phyloP scores from a whole-genome alignment of 1,140 invertebrate genomes.

The Drosophila truncata region DNA sequence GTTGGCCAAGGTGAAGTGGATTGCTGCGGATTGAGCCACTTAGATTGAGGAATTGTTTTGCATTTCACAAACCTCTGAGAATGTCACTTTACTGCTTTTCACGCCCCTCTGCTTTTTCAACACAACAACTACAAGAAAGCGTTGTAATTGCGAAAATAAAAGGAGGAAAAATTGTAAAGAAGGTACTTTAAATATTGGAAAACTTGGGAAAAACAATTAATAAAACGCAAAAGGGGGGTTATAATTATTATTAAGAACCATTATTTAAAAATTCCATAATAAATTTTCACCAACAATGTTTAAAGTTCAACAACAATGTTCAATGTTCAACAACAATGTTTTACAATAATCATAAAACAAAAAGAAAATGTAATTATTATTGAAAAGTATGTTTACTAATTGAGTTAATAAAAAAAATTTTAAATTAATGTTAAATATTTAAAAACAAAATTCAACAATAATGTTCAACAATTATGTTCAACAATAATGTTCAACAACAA shows the following conservation, averaged over 20 bases:
- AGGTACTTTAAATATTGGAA: background rate
- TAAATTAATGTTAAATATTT: no score
- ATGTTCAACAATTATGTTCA: no score
- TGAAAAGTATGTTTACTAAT: no score
- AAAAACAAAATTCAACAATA: no score
- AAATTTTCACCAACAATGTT: background rate
- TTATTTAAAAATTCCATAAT: background rate
- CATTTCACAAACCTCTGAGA: conserved; percentile 21
- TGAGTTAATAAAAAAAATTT: no score
- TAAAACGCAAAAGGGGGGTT: background rate
- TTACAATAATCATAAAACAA: no score
- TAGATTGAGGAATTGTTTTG: conserved; percentile 45
- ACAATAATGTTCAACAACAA: no score
- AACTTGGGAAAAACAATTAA: background rate
- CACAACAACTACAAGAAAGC: background rate
- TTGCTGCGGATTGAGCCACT: conserved; percentile 37
- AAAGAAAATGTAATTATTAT: no score
- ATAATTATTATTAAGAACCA: background rate
- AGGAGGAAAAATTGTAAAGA: background rate
- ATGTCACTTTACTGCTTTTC: conserved; percentile 31
- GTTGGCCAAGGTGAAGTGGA: conserved; percentile 22
- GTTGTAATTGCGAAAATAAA: background rate
- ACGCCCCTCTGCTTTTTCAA: background rate
- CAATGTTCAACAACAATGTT: no score
- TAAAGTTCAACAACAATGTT: no score